Evolutionary conservation across 2,797 vertebrate genomes (phyloP).

Genomic region (Antrozous pallidus): DNA sequence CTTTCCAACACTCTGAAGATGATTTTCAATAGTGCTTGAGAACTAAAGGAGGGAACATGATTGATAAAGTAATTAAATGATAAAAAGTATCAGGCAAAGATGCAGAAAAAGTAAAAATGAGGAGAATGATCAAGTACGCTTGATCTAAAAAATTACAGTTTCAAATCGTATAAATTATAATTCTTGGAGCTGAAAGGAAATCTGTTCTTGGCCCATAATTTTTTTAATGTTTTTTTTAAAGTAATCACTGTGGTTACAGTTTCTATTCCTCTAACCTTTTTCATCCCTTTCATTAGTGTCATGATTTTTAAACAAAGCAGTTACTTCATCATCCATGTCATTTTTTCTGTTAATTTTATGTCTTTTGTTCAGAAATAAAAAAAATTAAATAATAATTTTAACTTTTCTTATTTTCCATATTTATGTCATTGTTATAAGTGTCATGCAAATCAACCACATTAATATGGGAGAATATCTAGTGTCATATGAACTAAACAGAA

Average conservation of each 20-base stretch:
- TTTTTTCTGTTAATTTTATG: not conserved
- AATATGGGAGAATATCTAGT: not conserved
- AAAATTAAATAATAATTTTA: not conserved
- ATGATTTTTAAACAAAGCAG: constrained; percentile 16
- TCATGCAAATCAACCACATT: not conserved
- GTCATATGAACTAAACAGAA: not conserved
- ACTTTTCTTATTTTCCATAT: not conserved
- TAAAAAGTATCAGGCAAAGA: constrained; percentile 80
- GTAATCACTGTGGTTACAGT: not conserved
- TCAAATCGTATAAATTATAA: constrained; percentile 81
- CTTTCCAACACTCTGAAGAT: constrained; percentile 66
- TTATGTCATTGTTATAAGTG: not conserved
- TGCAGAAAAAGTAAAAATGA: constrained; percentile 80
- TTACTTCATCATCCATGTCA: not conserved
- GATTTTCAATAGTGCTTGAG: constrained; percentile 70
- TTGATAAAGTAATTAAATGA: constrained; percentile 84
- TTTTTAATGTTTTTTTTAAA: constrained; percentile 10
- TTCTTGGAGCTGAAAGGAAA: constrained; percentile 77
- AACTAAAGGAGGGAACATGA: constrained; percentile 73
- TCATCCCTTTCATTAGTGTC: not conserved
- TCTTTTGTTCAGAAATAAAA: not conserved
- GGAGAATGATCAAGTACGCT: constrained; percentile 81
- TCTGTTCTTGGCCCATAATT: constrained; percentile 64
- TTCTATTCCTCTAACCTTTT: not conserved
- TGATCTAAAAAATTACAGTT: constrained; percentile 79